Base-by-base conservation (phyloP, 2,797 vertebrate species). In the Acanthiza pusilla region DNA sequence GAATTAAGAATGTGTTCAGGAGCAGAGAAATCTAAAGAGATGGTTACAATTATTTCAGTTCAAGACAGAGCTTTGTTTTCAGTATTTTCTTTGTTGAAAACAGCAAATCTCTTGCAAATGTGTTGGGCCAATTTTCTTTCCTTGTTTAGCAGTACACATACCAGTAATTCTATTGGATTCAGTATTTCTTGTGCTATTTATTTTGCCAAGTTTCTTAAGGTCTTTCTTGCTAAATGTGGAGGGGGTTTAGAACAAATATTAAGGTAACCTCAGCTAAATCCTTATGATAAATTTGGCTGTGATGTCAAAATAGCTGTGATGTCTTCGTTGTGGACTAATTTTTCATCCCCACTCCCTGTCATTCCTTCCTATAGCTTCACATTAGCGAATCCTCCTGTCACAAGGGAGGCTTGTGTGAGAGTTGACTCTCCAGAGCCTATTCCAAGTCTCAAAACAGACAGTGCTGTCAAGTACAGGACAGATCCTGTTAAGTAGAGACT, bases 401-500 rank as follows among this genome's bases (percentile, higher is more conserved):
- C 38, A 71, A 60, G 53, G 89, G 62, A 85, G 77, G 55, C 78
- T 60, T 16, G 0, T 82, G 55, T 71, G 68, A 71, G 81, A 54
- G 61, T 61, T 83, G 78, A 68, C 26, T 58, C 85, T 93, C 54
- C 47, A 47, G 57, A 85, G 54, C 81, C 45, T 79, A 10, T 89
- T 92, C 89, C 78, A 79, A 77, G 43, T 51, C 87, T 77, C 78
- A 74, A 92, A 89, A 93, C 84, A 92, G 88, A 57, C 88, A 91
- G 82, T 73, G 65, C 88, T 94, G 87, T 93, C 65, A 93, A 92
- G 75, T 68, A 65, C 79, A 75, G 73, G 53, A 83, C 82, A 77
- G 75, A 74, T 94, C 88, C 75, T 89, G 20, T 66, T 36, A 82
- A 91, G 85, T 4, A 80, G 45, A 88, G 85, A 78, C 70, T 70